phyloP scores from a whole-genome alignment of 2,888 invertebrate species.

The Tricholauxania praeusta region DNA sequence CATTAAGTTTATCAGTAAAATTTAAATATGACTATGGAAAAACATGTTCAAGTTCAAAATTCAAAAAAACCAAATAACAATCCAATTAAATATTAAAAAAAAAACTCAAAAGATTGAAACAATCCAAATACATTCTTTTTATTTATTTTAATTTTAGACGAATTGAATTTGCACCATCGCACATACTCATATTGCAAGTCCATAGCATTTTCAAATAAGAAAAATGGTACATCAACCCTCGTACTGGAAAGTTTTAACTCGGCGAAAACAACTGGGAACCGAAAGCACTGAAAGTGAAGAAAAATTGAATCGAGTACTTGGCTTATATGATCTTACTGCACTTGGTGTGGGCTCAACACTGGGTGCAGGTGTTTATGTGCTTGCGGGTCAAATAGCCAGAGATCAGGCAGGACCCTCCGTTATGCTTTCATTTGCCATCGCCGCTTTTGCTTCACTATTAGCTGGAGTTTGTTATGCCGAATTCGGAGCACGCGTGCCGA shows the following conservation, averaged over 20 bases:
- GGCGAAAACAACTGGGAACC: slow-evolving; percentile 60
- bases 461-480: slow-evolving; percentile 92
- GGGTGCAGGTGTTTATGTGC: slow-evolving; percentile 90
- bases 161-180: slow-evolving; percentile 2
- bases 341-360: slow-evolving; percentile 85
- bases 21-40: no score
- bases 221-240: slow-evolving; percentile 58
- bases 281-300: slow-evolving; percentile 56
- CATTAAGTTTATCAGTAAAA: slow-evolving; percentile 59
- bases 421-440: slow-evolving; percentile 87
- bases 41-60: neutral
- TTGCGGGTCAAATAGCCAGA: slow-evolving; percentile 84
- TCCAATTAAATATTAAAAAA: neutral
- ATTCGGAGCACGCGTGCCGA: slow-evolving; percentile 85
- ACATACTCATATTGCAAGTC: neutral
- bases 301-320: slow-evolving; percentile 63
- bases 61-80: neutral
- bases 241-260: slow-evolving; percentile 65
- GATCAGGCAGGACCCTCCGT: slow-evolving; percentile 87
- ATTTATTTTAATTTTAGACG: neutral
- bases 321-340: slow-evolving; percentile 77
- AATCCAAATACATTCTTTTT: neutral
- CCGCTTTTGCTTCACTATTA: slow-evolving; percentile 85
- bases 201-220: neutral
- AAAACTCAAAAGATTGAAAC: neutral